These are phyloP conservation scores for Capitulum mitella DNA, from an alignment of 2,888 invertebrate genomes.

Conservation along the genomic window DNA sequence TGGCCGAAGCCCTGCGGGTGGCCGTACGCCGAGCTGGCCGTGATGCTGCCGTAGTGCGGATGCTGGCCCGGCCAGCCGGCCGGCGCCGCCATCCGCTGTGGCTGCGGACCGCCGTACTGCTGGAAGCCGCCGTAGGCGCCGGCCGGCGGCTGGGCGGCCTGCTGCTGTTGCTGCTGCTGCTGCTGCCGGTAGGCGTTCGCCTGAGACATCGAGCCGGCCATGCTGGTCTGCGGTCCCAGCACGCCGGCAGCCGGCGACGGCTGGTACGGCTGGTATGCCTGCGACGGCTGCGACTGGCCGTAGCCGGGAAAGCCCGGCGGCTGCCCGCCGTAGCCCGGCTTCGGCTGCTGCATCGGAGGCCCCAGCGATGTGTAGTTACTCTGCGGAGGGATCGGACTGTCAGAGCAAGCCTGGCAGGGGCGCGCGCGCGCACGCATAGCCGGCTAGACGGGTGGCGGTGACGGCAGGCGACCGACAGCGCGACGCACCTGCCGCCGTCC, in stretches of 20 bases:
- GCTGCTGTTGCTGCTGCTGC: background rate
- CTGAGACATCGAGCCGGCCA: background rate
- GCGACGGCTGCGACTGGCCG: slow-evolving; percentile 7
- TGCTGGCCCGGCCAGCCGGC: slow-evolving; percentile 12
- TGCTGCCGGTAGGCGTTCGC: background rate
- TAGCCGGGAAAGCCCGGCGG: slow-evolving; percentile 12
- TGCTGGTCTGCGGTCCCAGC: slow-evolving; percentile 16
- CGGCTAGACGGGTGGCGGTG: no score
- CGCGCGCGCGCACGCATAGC: no score
- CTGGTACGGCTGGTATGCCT: slow-evolving; percentile 8
- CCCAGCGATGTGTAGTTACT: slow-evolving; percentile 22
- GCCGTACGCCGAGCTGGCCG: slow-evolving; percentile 7
- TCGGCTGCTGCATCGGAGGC: slow-evolving; percentile 21
- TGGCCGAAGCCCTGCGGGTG: slow-evolving; percentile 18
- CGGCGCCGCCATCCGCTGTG: slow-evolving; percentile 20
- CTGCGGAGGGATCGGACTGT: no score
- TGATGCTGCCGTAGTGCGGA: background rate
- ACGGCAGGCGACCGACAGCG: no score
- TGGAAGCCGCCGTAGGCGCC: slow-evolving; percentile 13
- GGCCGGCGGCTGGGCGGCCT: background rate
- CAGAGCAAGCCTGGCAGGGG: no score
- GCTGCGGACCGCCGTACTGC: slow-evolving; percentile 12
- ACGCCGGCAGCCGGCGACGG: background rate
- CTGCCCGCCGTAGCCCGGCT: slow-evolving; percentile 14
- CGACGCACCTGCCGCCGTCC: no score